Evolutionary conservation across 2,888 invertebrate species (phyloP).

Genomic region (Drosophila phalerata): DNA sequence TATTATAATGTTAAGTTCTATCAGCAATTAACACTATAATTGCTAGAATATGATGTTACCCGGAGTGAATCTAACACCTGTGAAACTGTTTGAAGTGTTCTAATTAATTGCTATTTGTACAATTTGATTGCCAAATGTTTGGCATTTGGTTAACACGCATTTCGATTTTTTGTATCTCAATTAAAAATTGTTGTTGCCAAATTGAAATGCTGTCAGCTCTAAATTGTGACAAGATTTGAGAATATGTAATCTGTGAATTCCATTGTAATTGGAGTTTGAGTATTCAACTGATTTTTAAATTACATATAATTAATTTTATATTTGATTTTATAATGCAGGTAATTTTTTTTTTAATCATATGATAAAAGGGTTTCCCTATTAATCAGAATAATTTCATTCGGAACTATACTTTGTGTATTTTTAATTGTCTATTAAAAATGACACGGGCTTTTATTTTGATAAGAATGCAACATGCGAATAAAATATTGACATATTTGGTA

Average conservation of each 20-base stretch:
- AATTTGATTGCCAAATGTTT: conserved; percentile 25
- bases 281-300: background rate
- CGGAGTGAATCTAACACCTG: conserved; percentile 35
- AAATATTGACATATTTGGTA: background rate
- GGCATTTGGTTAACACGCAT: conserved; percentile 44
- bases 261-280: conserved; percentile 2
- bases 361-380: background rate
- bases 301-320: background rate
- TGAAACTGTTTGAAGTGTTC: conserved; percentile 25
- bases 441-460: background rate
- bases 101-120: conserved; percentile 50
- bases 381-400: background rate
- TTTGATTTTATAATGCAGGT: background rate
- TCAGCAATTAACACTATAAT: conserved; percentile 38
- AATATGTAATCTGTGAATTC: conserved; percentile 17
- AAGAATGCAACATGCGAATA: background rate
- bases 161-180: conserved; percentile 28
- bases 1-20: conserved; percentile 8
- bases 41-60: conserved; percentile 8
- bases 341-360: background rate
- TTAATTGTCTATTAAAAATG: background rate
- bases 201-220: conserved; percentile 13
- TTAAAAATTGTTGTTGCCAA: conserved; percentile 33
- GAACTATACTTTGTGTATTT: background rate
- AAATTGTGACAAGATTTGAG: conserved; percentile 1